Base-by-base conservation (phyloP, 2,113 vertebrate genomes). In the Isurus oxyrinchus region DNA sequence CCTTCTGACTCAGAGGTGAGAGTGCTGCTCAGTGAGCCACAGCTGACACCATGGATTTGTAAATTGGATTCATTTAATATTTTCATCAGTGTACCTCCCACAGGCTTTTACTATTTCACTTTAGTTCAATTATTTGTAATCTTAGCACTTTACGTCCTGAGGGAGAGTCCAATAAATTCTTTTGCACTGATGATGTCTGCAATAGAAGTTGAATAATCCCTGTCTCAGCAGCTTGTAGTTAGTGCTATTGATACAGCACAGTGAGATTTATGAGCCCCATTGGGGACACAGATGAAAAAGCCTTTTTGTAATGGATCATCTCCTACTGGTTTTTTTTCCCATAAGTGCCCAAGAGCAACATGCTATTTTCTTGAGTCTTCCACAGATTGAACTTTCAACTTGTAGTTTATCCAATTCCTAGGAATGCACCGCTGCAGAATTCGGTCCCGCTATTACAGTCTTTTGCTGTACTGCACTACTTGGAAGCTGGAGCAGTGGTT, bases 51-150 rank as follows among this genome's bases (percentile, higher is more conserved):
- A 57, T n/a, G 35, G 35, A 61, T 35, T 61, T 31, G 6, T n/a
- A 44, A 93, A 93, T 19, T 94, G 59, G 21, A 94, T 11, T 1
- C 16, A 91, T 94, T 66, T 63, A 94, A 94, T 94, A 44, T 35
- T 6, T 40, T 66, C 16, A 19, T 93, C 57, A n/a, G 0, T 61
- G 27, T 61, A 61, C 35, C 35, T 40, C 90, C 90, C 35, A 11
- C 35, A 21, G 35, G 90, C 59, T 40, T 94, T 63, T 40, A 63
- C n/a, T 63, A 94, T 94, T 94, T 63, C 44, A 63, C n/a, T 66
- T 35, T 19, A 63, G 57, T 63, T 94, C 66, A 63, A 94, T 94
- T 94, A 63, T 94, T 63, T 44, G 90, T n/a, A 61, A 94, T 63
- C 19, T 3, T 8, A 63, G 90, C 90, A 40, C n/a, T 94, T 40